Evolutionary conservation across 1,140 invertebrate species (phyloP), one percentile per base, ranked within the genome.

Genomic region (Cataglyphis hispanica): DNA sequence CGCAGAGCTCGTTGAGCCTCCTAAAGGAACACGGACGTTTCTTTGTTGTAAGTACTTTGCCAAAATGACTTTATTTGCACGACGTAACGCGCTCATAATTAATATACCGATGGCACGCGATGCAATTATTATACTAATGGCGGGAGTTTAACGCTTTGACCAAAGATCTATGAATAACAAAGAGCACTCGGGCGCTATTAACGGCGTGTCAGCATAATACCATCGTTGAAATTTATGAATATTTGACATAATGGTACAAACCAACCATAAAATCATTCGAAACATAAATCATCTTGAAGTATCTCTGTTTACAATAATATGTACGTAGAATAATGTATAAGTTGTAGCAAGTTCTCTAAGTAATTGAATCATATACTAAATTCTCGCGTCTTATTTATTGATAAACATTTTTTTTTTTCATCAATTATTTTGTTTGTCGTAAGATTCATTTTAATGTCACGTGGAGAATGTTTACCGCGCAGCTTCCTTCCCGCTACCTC

Each of bases 51-150:
- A 64, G n/a, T 34, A 77, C 72, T 43, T 31, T 22, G 10, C 43
- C 60, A 11, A 75, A 83, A 88, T 89, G 53, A 58, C 63, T 87
- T 50, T 66, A 87, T 87, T 70, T 58, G 58, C 50, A 37, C n/a
- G 58, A 34, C 31, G 56, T 53, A 56, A 63, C 58, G 46, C 50
- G 70, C 19, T 16, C 11, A 50, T 81, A 81, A 81, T 81, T 81
- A 81, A 78, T 78, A 66, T 53, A 78, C 43, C 34, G 76, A 78
- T 66, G 76, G 37, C 60, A 78, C 61, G 76, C 76, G 61, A 78
- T 66, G 27, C 31, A 43, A 78, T 78, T 50, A 37, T 19, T 60
- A 13, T 81, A 58, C 50, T 40, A 34, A 58, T 53, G 31, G 25
- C 50, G 22, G 3, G n/a, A 60, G 53, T 72, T 83, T 74, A 72